phyloP scores from a whole-genome alignment of 2,797 vertebrate genomes.

The Tadarida brasiliensis region DNA sequence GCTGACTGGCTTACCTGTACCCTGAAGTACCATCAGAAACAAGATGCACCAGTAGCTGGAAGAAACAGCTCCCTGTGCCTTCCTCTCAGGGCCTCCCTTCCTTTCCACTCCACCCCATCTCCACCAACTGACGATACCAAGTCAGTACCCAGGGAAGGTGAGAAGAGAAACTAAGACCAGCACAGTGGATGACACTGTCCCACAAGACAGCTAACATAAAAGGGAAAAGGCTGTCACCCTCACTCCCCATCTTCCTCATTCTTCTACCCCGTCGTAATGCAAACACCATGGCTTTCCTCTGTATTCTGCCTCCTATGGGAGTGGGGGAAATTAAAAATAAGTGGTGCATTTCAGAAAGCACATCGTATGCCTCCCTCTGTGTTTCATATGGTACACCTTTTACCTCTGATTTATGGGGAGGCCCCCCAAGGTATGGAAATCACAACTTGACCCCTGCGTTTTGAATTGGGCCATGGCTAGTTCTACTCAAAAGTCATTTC shows the following conservation, averaged over 20 bases:
- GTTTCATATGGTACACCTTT: constrained; percentile 33
- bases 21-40: constrained; percentile 77
- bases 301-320: constrained; percentile 23
- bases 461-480: not conserved
- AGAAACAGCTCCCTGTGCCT: constrained; percentile 48
- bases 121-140: not conserved
- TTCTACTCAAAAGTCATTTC: constrained; percentile 44
- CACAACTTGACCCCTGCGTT: not conserved
- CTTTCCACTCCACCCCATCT: not conserved
- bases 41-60: constrained; percentile 80
- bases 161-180: constrained; percentile 15
- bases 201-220: not conserved
- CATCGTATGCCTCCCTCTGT: constrained; percentile 28
- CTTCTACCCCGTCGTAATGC: not conserved
- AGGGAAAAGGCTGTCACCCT: not conserved
- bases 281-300: constrained; percentile 51
- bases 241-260: constrained; percentile 57
- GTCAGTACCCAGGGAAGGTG: not conserved
- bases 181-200: not conserved
- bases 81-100: not conserved
- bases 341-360: constrained; percentile 75
- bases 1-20: constrained; percentile 83
- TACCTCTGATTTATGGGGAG: constrained; percentile 36
- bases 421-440: not conserved
- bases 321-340: constrained; percentile 62